phyloP scores from a whole-genome alignment of 2,113 vertebrate species.

The Plestiodon gilberti region DNA sequence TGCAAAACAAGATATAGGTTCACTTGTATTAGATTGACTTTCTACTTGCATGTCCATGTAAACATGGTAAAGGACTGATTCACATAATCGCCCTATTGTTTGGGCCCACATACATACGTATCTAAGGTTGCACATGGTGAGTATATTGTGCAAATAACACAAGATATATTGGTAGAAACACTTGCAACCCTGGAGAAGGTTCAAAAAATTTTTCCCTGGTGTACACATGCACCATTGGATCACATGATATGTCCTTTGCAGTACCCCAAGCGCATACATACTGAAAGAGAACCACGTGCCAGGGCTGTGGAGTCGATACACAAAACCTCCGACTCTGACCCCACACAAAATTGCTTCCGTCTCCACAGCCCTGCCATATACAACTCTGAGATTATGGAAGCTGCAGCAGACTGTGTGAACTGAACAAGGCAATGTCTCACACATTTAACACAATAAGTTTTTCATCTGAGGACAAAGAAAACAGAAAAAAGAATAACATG shows the following conservation, averaged over 20 bases:
- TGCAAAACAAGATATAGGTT: slow-evolving; percentile 22
- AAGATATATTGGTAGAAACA: too few species aligned
- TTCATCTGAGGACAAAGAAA: slow-evolving; percentile 12
- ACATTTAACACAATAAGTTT: neutral
- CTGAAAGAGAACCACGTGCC: too few species aligned
- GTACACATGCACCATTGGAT: too few species aligned
- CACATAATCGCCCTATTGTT: neutral
- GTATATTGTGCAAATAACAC: neutral
- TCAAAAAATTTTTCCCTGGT: too few species aligned
- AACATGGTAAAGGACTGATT: neutral
- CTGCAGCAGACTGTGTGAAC: neutral
- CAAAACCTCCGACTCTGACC: too few species aligned
- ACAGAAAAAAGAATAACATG: neutral
- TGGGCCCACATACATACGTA: neutral
- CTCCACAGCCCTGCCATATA: too few species aligned
- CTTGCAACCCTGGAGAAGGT: too few species aligned
- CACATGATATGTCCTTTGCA: too few species aligned
- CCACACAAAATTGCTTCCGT: too few species aligned
- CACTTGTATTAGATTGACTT: slow-evolving; percentile 24
- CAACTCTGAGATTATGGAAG: neutral
- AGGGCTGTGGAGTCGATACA: too few species aligned
- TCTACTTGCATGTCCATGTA: neutral
- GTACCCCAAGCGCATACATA: too few species aligned
- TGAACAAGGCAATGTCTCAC: neutral
- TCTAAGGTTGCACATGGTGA: neutral